Conservation (phyloP, 1,140 invertebrate genomes). For the Drosophila pandora region DNA sequence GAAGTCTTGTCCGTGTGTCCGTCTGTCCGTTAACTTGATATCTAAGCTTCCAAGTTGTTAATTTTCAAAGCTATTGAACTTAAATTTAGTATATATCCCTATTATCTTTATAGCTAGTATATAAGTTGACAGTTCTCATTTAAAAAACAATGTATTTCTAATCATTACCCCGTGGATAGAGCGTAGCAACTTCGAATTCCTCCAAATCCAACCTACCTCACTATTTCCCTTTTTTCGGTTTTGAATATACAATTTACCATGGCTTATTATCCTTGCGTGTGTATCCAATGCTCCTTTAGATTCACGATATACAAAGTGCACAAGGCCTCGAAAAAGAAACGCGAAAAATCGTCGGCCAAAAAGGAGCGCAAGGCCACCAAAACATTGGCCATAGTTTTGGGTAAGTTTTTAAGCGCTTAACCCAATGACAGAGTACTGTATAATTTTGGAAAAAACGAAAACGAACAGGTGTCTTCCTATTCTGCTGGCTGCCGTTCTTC, state of each 20-base stretch:
- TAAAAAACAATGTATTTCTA: no score
- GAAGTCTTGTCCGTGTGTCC: no score
- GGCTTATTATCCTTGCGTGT: constrained; percentile 64
- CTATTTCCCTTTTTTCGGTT: constrained; percentile 2
- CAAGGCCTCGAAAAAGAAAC: constrained; percentile 97
- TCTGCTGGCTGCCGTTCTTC: constrained; percentile 99
- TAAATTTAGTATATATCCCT: no score
- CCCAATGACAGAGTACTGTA: not conserved
- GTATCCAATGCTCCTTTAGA: constrained; percentile 79
- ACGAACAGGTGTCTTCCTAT: constrained; percentile 92
- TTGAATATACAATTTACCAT: constrained; percentile 44
- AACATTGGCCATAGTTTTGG: constrained; percentile 98
- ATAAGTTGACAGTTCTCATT: no score
- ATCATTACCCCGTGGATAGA: no score
- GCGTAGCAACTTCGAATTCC: not conserved
- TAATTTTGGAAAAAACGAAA: not conserved
- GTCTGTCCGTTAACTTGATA: no score
- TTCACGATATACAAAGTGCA: constrained; percentile 97
- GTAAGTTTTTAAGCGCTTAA: constrained; percentile 86
- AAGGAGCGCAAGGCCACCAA: constrained; percentile 99
- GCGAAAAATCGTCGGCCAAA: constrained; percentile 96
- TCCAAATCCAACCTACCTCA: not conserved
- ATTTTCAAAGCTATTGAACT: no score
- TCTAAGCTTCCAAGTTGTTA: no score
- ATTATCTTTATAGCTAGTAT: no score